A percentile compares a stretch with the other conserved stretches of the same genome.
phyloP scores from a whole-genome alignment of 2,113 vertebrate genomes.

The Sebastes fasciatus region DNA sequence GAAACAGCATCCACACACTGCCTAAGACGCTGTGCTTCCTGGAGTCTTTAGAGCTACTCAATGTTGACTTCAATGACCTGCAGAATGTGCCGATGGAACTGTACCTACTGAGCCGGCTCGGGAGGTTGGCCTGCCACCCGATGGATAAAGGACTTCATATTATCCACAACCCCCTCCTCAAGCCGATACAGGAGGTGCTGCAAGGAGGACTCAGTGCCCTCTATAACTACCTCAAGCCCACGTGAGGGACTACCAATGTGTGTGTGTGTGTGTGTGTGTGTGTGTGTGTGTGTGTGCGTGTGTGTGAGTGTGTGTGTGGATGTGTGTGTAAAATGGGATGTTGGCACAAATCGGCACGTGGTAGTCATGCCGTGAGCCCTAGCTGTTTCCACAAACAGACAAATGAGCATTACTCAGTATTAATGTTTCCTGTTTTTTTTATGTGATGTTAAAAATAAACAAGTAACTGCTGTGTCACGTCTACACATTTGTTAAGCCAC shows the following conservation, averaged over 20 bases:
- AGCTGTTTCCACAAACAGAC: background rate
- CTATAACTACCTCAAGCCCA: conserved; percentile 91
- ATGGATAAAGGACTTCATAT: conserved; percentile 96
- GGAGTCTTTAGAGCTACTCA: conserved; percentile 89
- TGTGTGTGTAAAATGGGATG: conserved; percentile 14
- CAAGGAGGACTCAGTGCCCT: conserved; percentile 90
- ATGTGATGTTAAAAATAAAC: conserved; percentile 55
- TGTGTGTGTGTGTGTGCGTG: background rate
- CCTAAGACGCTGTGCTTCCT: conserved; percentile 90
- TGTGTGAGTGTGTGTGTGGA: background rate
- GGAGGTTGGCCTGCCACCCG: conserved; percentile 91
- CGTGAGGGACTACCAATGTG: conserved; percentile 72
- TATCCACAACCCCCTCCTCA: conserved; percentile 90
- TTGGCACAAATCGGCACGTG: conserved; percentile 44
- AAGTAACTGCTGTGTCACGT: conserved; percentile 39
- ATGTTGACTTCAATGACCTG: conserved; percentile 91
- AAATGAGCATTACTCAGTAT: background rate
- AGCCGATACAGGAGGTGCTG: conserved; percentile 90
- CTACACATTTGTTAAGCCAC: conserved; percentile 40
- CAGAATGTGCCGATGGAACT: conserved; percentile 91
- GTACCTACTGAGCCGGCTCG: conserved; percentile 86
- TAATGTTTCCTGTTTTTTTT: conserved; percentile 23
- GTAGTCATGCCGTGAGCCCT: conserved; percentile 26
- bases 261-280: conserved; percentile 11
- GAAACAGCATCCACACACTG: conserved; percentile 89